phyloP scores from a whole-genome alignment of 2,888 invertebrate species.

The Pristionchus entomophagus region DNA sequence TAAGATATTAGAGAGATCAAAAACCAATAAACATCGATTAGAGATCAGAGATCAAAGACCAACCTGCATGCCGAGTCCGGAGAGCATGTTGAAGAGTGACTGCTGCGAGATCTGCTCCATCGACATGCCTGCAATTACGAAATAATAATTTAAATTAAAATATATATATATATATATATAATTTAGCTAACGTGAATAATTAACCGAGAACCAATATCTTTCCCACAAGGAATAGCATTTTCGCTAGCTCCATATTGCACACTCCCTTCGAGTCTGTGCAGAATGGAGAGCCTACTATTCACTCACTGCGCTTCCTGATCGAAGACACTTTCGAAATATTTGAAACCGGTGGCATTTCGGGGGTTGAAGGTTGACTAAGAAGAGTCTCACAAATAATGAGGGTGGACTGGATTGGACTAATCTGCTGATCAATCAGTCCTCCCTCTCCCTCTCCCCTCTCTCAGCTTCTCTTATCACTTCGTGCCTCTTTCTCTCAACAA shows the following conservation, averaged over 20 bases:
- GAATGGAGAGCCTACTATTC: neutral
- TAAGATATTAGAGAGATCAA: no score
- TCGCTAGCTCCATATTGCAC: no score
- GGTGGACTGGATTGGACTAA: neutral
- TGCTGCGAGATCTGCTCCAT: conserved; percentile 35
- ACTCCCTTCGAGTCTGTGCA: no score
- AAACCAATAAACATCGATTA: neutral
- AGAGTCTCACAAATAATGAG: no score
- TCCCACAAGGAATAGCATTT: no score
- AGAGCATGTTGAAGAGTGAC: neutral
- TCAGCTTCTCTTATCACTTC: conserved; percentile 13
- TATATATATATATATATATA: no score
- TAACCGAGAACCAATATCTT: no score
- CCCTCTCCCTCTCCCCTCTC: neutral
- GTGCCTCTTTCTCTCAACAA: neutral
- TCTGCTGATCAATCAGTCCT: neutral
- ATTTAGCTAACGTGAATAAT: no score
- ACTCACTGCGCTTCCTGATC: neutral
- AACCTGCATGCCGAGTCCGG: conserved; percentile 17
- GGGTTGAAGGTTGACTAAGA: neutral
- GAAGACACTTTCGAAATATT: neutral
- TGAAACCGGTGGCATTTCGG: neutral
- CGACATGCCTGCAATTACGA: neutral
- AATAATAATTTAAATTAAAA: neutral
- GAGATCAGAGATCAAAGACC: neutral